These are phyloP conservation scores for Balanococcus diminutus DNA, from an alignment of 2,888 invertebrate species.

Conservation along the genomic window DNA sequence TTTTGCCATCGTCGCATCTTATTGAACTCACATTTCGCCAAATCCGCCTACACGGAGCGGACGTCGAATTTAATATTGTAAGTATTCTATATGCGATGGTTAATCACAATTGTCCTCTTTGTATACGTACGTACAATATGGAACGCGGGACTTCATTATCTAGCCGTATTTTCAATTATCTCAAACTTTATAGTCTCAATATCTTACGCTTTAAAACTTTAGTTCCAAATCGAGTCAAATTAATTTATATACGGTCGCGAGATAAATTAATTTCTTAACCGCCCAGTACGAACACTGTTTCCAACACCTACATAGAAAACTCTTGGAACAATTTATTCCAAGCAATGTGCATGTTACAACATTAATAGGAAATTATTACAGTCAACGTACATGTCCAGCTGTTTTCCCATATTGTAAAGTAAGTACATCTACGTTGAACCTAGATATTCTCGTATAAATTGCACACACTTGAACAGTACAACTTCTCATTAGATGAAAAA, in stretches of 20 bases:
- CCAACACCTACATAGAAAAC: not conserved
- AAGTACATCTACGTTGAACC: too few relatives aligned
- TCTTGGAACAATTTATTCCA: not conserved
- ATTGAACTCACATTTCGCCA: not conserved
- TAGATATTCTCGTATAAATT: too few relatives aligned
- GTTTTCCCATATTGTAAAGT: not conserved
- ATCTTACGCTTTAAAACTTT: slow-evolving; percentile 13
- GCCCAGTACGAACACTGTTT: not conserved
- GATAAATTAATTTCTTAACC: not conserved
- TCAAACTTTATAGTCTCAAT: slow-evolving; percentile 1
- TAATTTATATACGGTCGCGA: not conserved
- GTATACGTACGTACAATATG: not conserved
- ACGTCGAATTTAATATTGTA: not conserved
- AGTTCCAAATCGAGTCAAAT: not conserved
- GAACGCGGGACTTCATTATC: not conserved
- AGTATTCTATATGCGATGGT: not conserved
- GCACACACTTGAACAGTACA: too few relatives aligned
- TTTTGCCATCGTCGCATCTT: not conserved
- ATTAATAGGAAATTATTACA: not conserved
- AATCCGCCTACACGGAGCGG: not conserved
- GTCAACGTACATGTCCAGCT: not conserved
- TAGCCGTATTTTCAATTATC: not conserved
- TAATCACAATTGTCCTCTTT: not conserved
- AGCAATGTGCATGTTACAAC: not conserved
- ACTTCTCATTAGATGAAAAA: too few relatives aligned